A percentile compares a stretch with the other conserved stretches of the same genome.
phyloP scores from a whole-genome alignment of 2,113 vertebrate species.

The Lophura nycthemera region DNA sequence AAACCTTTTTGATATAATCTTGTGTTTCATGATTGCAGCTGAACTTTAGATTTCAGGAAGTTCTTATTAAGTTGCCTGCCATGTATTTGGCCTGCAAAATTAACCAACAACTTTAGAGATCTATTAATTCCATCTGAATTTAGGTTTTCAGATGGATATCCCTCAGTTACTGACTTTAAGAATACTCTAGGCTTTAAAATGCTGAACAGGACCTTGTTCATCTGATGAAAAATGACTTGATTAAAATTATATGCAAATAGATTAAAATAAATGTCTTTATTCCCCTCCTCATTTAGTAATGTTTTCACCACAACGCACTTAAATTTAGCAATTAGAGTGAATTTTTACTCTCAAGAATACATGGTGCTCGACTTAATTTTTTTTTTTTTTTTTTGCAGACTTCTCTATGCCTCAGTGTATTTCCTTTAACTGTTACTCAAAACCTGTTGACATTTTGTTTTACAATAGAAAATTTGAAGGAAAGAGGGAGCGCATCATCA shows the following conservation, averaged over 20 bases:
- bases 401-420: neutral
- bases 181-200: neutral
- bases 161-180: neutral
- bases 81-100: neutral
- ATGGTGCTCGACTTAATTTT: neutral
- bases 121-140: neutral
- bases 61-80: neutral
- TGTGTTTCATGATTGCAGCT: neutral
- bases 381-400: neutral
- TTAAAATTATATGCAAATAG: neutral
- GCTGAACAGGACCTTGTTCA: neutral
- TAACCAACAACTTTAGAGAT: neutral
- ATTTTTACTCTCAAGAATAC: neutral
- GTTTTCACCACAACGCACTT: neutral
- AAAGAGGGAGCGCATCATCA: fast-evolving
- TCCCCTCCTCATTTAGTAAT: fast-evolving
- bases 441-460: neutral
- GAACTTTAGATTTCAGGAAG: neutral
- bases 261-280: neutral
- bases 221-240: neutral
- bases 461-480: neutral
- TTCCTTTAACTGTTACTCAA: neutral
- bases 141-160: neutral
- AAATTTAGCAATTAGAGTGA: neutral
- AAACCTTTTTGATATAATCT: neutral